phyloP scores from a whole-genome alignment of 2,797 vertebrate genomes.

The Triplophysa bombifrons region DNA sequence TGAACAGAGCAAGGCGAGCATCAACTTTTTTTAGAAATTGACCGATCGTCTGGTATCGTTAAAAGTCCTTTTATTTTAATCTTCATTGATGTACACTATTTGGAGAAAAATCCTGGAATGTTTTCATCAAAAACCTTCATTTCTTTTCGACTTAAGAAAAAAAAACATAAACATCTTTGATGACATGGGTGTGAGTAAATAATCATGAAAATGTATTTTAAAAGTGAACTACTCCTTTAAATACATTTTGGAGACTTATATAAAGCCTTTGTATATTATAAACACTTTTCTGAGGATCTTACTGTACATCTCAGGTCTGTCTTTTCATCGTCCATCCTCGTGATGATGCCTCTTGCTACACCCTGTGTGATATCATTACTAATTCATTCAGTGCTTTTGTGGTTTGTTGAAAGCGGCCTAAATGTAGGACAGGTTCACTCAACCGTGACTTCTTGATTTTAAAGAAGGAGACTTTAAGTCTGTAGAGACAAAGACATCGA shows the following conservation, averaged over 20 bases:
- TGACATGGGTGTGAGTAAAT: no score
- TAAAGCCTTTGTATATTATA: neutral
- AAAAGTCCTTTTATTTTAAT: no score
- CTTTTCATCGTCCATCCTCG: neutral
- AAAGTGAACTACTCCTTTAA: neutral
- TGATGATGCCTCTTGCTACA: constrained; percentile 23
- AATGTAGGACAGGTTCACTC: constrained; percentile 42
- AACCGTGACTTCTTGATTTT: constrained; percentile 31
- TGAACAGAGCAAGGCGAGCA: no score
- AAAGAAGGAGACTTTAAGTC: constrained; percentile 11
- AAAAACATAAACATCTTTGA: no score
- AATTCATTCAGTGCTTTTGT: constrained; percentile 48
- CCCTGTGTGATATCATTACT: constrained; percentile 59
- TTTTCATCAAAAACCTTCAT: neutral
- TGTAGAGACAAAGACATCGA: constrained; percentile 6
- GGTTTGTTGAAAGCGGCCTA: constrained; percentile 46
- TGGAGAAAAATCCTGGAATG: no score
- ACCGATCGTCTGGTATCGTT: no score
- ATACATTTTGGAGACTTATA: neutral
- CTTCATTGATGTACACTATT: no score
- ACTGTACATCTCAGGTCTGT: neutral
- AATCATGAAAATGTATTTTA: no score
- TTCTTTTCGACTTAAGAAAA: no score
- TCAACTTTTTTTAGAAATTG: no score
- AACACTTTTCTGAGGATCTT: neutral